These are phyloP conservation scores for Cheilosia soror DNA, from an alignment of 2,888 invertebrate genomes.

Conservation along the genomic window DNA sequence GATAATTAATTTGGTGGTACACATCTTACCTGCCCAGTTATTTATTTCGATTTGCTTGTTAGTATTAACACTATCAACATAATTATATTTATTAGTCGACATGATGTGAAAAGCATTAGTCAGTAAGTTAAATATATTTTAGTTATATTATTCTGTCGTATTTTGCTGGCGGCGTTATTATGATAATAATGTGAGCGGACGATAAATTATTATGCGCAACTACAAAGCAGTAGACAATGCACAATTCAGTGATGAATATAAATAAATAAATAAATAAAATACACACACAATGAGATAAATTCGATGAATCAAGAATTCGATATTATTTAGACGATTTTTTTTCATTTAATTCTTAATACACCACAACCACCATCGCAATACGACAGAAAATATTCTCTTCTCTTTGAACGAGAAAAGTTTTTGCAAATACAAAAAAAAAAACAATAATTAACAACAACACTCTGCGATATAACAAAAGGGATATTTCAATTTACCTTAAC, in stretches of 20 bases:
- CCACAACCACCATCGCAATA: slow-evolving; percentile 70
- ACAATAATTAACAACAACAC: slow-evolving; percentile 7
- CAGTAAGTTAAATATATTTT: slow-evolving; percentile 38
- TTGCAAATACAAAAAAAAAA: slow-evolving; percentile 7
- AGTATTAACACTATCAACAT: not conserved
- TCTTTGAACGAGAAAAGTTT: slow-evolving; percentile 9
- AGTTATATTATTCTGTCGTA: slow-evolving; percentile 67
- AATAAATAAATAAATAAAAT: not conserved
- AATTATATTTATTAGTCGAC: slow-evolving; percentile 7
- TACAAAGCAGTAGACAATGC: slow-evolving; percentile 38
- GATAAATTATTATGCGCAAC: not conserved
- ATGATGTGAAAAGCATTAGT: slow-evolving; percentile 48
- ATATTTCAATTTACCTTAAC: slow-evolving; percentile 62
- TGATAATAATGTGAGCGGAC: slow-evolving; percentile 33
- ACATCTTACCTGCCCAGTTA: not conserved
- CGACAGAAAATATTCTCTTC: slow-evolving; percentile 63
- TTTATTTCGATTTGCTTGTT: not conserved
- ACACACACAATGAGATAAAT: slow-evolving; percentile 35
- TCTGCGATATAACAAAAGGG: not conserved
- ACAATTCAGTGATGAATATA: slow-evolving; percentile 25
- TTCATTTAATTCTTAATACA: not conserved
- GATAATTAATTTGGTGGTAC: not conserved
- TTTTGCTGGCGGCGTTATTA: slow-evolving; percentile 71
- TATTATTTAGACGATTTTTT: slow-evolving; percentile 30
- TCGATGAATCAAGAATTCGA: slow-evolving; percentile 63